Base-by-base conservation (phyloP, 2,113 vertebrate species). In the Urocynchramus pylzowi region DNA sequence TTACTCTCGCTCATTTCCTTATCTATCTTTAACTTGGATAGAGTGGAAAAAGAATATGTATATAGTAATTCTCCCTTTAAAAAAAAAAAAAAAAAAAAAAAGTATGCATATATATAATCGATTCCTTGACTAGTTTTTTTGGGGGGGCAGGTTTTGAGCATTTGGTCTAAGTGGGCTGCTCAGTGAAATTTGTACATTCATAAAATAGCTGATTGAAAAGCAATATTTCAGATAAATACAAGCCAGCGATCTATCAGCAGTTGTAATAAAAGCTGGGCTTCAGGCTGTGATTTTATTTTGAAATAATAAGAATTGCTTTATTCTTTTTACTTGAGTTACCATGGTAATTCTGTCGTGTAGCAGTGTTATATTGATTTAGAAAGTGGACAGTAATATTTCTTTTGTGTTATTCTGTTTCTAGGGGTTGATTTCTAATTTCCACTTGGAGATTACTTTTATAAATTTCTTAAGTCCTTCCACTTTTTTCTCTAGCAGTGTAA, bases 381-480 rank as follows among this genome's bases (percentile, higher is more conserved):
- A 99, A 99, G 99, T 99, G 99, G 99, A 99, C 99, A 98, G 99
- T 99, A 99, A 99, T 99, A 99, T 99, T 99, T 99, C 98, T 99
- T 99, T 99, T 99, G 98, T 98, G 99, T 99, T 99, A 99, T 99
- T 99, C 98, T 98, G 98, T 99, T 99, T 99, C 98, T 99, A 98
- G 98, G 98, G 98, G 98, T 99, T 99, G 99, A 99, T 99, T 99
- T 99, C 98, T 99, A 99, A 99, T 99, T 99, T 99, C 99, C 99
- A 99, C 98, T 98, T 99, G 98, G 98, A 99, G 99, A 99, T 99
- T 99, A 99, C 98, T 99, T 99, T 99, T 99, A 99, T 99, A 98
- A 98, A 99, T 99, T 99, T 99, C 99, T 99, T 99, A 99, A 99
- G 98, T 99, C 99, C 98, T 98, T 98, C 98, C 98, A 98, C 98